Conservation (phyloP, 2,888 invertebrate species). For the Campaea margaritaria region DNA sequence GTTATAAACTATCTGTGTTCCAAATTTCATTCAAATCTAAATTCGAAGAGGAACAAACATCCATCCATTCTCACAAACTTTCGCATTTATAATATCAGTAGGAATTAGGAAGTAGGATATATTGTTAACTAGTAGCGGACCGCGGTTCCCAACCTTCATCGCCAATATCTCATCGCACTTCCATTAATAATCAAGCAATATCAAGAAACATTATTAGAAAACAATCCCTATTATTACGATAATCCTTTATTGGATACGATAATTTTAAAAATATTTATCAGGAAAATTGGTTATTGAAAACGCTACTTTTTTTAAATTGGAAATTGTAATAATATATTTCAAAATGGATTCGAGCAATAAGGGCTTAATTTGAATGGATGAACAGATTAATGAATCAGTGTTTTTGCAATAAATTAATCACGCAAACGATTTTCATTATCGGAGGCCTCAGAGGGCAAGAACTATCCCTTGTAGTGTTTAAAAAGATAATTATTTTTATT, state of each 20-base stretch:
- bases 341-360: slow-evolving; percentile 32
- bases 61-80: too few species aligned
- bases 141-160: too few species aligned
- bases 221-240: slow-evolving; percentile 17
- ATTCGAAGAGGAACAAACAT: too few species aligned
- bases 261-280: slow-evolving; percentile 27
- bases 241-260: slow-evolving; percentile 30
- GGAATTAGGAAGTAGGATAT: too few species aligned
- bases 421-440: slow-evolving; percentile 32
- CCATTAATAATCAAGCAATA: slow-evolving; percentile 4
- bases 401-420: slow-evolving; percentile 33
- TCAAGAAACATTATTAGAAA: slow-evolving; percentile 4
- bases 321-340: slow-evolving; percentile 38
- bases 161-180: not conserved
- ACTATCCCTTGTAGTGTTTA: not conserved
- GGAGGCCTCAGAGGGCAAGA: not conserved
- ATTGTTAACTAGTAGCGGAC: too few species aligned
- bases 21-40: too few species aligned
- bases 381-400: slow-evolving; percentile 38
- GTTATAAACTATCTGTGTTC: too few species aligned
- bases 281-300: slow-evolving; percentile 35
- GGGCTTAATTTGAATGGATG: slow-evolving; percentile 30
- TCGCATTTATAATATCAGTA: too few species aligned
- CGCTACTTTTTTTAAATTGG: slow-evolving; percentile 33
- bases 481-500: too few species aligned